Conservation (phyloP, 2,113 vertebrate species). For the Herpetotheres cachinnans region DNA sequence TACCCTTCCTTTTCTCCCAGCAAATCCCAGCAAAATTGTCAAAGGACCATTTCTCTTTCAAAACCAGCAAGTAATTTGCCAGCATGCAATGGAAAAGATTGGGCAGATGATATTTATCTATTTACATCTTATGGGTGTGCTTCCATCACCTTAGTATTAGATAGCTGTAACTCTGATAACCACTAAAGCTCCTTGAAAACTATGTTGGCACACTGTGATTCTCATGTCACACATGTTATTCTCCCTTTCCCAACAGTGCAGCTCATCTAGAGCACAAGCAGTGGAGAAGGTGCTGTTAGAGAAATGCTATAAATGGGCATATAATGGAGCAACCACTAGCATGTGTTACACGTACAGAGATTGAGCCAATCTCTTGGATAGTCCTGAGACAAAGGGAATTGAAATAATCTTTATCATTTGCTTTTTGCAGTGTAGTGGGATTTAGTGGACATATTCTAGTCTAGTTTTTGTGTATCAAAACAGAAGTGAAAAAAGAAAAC, state of each 20-base stretch:
- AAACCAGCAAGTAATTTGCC: not conserved
- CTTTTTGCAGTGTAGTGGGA: not conserved
- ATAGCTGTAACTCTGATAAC: not conserved
- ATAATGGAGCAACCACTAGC: not conserved
- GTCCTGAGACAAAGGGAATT: not conserved
- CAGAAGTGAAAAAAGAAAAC: slow-evolving; percentile 22
- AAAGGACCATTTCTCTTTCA: not conserved
- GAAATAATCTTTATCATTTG: not conserved
- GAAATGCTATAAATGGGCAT: slow-evolving; percentile 15
- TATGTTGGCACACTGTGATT: not conserved
- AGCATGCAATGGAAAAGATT: not conserved
- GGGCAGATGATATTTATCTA: not conserved
- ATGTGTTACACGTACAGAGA: not conserved
- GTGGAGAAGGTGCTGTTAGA: not conserved
- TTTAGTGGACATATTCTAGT: not conserved
- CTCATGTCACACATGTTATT: not conserved
- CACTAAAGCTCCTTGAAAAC: not conserved
- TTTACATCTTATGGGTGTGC: not conserved
- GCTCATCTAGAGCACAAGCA: not conserved
- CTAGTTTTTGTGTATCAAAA: not conserved
- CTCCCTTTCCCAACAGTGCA: not conserved
- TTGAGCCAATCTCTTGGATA: not conserved
- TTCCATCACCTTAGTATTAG: not conserved
- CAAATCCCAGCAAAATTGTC: not conserved
- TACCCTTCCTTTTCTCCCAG: not conserved